These are phyloP conservation scores for Pheosia gnoma DNA, from an alignment of 2,888 invertebrate genomes.

Conservation along the genomic window DNA sequence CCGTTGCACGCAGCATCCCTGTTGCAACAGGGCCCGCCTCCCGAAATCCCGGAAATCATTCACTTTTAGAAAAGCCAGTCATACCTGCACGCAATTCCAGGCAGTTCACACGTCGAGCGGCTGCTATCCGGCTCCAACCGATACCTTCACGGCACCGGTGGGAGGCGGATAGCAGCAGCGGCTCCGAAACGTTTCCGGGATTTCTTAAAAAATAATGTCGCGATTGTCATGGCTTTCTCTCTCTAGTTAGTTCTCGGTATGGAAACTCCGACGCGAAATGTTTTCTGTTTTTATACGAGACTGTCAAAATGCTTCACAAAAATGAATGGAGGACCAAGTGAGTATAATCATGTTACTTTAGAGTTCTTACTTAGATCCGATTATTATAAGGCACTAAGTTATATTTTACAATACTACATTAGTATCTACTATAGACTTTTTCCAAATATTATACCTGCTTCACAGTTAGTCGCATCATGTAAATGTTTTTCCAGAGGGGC, in stretches of 20 bases:
- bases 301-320: conserved; percentile 11
- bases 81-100: conserved; percentile 48
- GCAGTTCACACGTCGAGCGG: conserved; percentile 9
- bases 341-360: background rate
- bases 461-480: no score
- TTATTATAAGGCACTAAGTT: no score
- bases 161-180: background rate
- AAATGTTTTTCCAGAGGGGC: no score
- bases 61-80: conserved; percentile 44
- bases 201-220: background rate
- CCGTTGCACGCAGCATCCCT: conserved; percentile 52
- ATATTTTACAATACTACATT: no score
- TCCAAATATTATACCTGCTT: no score
- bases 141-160: background rate
- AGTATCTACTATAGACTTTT: no score
- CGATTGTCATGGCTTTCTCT: background rate
- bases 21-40: conserved; percentile 56
- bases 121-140: conserved; percentile 19
- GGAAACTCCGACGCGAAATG: conserved; percentile 8
- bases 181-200: background rate
- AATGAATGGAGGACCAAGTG: conserved; percentile 2
- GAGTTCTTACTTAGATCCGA: no score
- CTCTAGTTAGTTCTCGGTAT: conserved; percentile 6
- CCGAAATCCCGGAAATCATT: conserved; percentile 37
- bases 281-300: conserved; percentile 9